These are phyloP conservation scores for Chloroclysta siterata DNA, from an alignment of 2,888 invertebrate genomes.

Conservation along the genomic window DNA sequence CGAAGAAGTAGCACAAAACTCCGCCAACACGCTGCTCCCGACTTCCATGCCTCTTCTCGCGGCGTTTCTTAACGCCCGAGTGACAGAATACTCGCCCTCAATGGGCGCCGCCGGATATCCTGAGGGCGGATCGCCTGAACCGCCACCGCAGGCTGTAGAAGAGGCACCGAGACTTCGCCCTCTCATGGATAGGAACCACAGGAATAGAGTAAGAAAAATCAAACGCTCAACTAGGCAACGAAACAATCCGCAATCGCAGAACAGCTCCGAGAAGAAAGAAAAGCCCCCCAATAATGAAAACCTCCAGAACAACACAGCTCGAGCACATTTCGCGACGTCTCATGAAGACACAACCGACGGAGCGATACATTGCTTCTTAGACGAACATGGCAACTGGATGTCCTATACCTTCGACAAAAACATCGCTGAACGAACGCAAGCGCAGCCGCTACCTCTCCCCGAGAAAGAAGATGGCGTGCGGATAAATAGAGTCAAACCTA, in stretches of 20 bases:
- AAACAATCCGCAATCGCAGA: conserved; percentile 67
- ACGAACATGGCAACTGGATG: conserved; percentile 94
- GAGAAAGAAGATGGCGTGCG: conserved; percentile 66
- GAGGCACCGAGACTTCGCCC: conserved; percentile 72
- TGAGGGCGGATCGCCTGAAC: conserved; percentile 61
- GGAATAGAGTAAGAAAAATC: conserved; percentile 81
- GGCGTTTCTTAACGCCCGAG: conserved; percentile 86
- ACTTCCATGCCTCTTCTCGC: conserved; percentile 86
- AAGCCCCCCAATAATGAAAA: conserved; percentile 60
- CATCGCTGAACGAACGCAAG: conserved; percentile 82
- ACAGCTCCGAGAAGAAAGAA: conserved; percentile 65
- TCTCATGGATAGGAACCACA: conserved; percentile 79
- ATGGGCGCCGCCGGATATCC: conserved; percentile 52
- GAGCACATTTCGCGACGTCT: conserved; percentile 89
- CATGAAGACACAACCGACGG: conserved; percentile 94
- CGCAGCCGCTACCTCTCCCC: conserved; percentile 68
- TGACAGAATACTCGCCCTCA: conserved; percentile 79
- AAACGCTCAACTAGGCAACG: conserved; percentile 83
- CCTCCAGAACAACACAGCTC: conserved; percentile 58
- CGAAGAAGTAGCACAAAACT: conserved; percentile 87
- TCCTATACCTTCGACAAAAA: conserved; percentile 93
- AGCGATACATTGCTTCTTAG: conserved; percentile 93
- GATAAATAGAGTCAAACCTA: conserved; percentile 60
- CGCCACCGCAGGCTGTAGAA: conserved; percentile 58
- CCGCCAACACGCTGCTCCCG: conserved; percentile 87